phyloP scores from a whole-genome alignment of 2,797 vertebrate genomes.

The Pelochelys cantorii region DNA sequence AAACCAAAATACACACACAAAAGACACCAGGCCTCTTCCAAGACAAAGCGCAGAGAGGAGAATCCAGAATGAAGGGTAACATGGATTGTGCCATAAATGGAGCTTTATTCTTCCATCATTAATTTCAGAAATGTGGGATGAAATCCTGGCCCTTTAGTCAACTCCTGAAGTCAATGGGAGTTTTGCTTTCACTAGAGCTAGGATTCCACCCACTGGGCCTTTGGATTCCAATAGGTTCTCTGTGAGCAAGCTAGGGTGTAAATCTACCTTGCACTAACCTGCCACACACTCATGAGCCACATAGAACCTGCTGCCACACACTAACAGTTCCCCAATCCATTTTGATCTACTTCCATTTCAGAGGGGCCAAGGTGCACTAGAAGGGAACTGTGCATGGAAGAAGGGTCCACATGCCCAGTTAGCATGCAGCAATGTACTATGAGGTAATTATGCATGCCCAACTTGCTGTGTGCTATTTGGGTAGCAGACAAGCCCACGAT shows the following conservation, averaged over 20 bases:
- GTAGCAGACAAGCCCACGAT: conserved; percentile 55
- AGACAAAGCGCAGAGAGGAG: conserved; percentile 43
- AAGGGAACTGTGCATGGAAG: not conserved
- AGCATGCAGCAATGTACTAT: not conserved
- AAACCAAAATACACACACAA: not conserved
- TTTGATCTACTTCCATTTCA: not conserved
- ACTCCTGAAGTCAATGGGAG: conserved; percentile 12
- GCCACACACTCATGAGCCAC: not conserved
- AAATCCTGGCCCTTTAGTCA: conserved; percentile 34
- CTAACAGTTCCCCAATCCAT: not conserved
- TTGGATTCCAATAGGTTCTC: conserved; percentile 27
- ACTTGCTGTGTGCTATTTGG: not conserved
- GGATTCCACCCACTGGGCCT: conserved; percentile 15
- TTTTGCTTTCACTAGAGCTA: conserved; percentile 50
- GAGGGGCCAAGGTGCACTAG: not conserved
- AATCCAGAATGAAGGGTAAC: conserved; percentile 55
- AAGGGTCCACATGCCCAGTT: not conserved
- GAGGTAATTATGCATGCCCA: not conserved
- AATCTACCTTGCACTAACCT: not conserved
- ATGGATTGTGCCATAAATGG: conserved; percentile 62
- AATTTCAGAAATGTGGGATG: conserved; percentile 62
- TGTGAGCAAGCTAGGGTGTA: not conserved
- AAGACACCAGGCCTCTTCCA: not conserved
- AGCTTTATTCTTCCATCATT: no score
- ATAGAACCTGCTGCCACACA: not conserved